Base-by-base conservation (phyloP, 2,888 invertebrate genomes). In the Lottia scabra region DNA sequence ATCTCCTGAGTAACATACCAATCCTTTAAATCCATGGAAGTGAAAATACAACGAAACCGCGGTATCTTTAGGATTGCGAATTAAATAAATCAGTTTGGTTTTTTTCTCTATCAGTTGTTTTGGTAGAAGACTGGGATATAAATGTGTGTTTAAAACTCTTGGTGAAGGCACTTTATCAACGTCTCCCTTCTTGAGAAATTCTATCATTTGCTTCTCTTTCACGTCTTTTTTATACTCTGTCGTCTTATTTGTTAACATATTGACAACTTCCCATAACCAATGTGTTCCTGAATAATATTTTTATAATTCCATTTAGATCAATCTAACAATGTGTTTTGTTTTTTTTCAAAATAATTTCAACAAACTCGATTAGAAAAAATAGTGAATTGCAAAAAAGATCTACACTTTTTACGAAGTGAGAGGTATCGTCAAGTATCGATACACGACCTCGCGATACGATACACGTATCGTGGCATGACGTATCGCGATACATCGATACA, bases 21-120 rank as follows among this genome's bases (percentile, higher is more conserved):
- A 27, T n/a, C 10, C 19, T 13, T 56, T 43, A 19, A 74, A 56
- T 12, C 76, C 71, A 16, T 63, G 19, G 30, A 10, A 63, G 38
- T 75, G 77, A 48, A 75, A 46, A 26, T 70, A 79, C 44, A 69
- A 64, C 13, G 79, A 79, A 46, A 78, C 75, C 8, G 71, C 70
- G 2, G 75, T 67, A 65, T 79, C 79, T 56, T 78, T 79, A 12
- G 76, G 70, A 27, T 79, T 78, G 19, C 78, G 70, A 8, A 68
- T 48, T 38, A 75, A 62, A 45, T 67, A 72, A 12, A 79, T 64
- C 23, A 76, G 67, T 63, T 78, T 77, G 43, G 73, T 68, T 44
- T 72, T 72, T 68, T 73, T 77, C 45, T 75, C 67, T 27, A 72
- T 63, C 10, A 72, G 30, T 46, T 77, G 73, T 23, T 56, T 48